phyloP scores from a whole-genome alignment of 2,113 vertebrate genomes.

The Platycercus adscitus region DNA sequence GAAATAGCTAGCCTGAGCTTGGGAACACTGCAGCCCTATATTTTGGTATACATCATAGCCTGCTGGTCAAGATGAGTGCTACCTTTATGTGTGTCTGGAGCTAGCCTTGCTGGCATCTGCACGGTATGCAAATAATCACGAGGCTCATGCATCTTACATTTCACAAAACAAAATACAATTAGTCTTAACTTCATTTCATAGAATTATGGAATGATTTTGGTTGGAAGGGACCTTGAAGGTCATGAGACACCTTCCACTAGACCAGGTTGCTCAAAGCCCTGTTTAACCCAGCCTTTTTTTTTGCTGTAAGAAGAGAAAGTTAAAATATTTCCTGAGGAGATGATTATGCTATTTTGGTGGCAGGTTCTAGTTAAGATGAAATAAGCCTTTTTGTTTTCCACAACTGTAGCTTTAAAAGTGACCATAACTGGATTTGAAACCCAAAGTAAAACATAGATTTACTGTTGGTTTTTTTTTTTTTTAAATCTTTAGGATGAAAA shows the following conservation, averaged over 20 bases:
- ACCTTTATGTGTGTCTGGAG: background rate
- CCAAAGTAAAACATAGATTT: background rate
- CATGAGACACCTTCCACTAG: background rate
- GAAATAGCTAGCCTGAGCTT: background rate
- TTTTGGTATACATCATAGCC: background rate
- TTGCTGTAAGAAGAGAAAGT: background rate
- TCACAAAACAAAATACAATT: background rate
- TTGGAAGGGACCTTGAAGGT: background rate
- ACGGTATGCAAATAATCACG: fast-evolving
- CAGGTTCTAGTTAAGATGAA: background rate
- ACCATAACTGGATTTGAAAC: background rate
- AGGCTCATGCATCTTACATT: background rate
- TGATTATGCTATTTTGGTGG: background rate
- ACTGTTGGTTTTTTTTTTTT: no score
- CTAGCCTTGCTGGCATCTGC: background rate
- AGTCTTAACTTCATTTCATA: background rate
- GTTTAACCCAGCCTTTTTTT: background rate
- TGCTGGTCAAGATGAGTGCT: background rate
- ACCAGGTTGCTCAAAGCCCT: background rate
- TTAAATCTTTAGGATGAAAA: background rate
- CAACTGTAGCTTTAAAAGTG: background rate
- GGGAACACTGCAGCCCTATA: fast-evolving
- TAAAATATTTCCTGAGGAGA: background rate
- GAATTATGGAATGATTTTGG: background rate
- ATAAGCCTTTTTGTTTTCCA: background rate